Base-by-base conservation (phyloP, 2,888 invertebrate genomes). In the Rhimphoctona megacephalus region DNA sequence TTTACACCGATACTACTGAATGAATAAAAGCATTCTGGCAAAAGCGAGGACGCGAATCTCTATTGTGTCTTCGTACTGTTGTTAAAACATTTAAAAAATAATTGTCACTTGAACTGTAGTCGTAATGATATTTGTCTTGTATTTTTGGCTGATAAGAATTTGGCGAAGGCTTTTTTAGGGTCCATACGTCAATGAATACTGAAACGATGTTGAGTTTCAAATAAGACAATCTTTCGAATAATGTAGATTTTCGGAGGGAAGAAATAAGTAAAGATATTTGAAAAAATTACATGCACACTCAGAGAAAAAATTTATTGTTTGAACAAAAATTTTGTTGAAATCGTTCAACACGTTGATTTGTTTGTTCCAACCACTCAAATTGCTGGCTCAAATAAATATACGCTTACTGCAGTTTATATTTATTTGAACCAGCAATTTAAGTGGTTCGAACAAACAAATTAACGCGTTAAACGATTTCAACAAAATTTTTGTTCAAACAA, bases 1-100 rank as follows among this genome's bases (percentile, higher is more conserved):
- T 69, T 85, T 64, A 52, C 30, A 46, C n/a, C 77, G 85, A 82
- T 78, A 85, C 70, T 33, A 54, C 69, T 82, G 78, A 82, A 85
- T 79, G 78, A 85, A 69, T 85, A 78, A 82, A 70, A 43, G 22
- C n/a, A n/a, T 30, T 25, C 25, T 33, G 19, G 33, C 52, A 54
- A 64, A 43, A 19, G 8, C 11, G 19, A n/a, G 46, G n/a, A 46
- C n/a, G 19, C 64, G 46, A 46, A 11, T 64, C 14, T 49, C 46
- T 36, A 9, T 19, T 46, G 49, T 61, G 17, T 22, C 14, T 70
- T 4, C 22, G 22, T 2, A 25, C 17, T 14, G 46, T 70, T 61
- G 7, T 25, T 57, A 0, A 17, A 19, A 49, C n/a, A 49, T 4
- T 19, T 5, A 43, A 19, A 49, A 46, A 11, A 61, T 61, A 1